Percentiles rank a stretch among this genome's conserved stretches.
Conservation (phyloP, 2,797 vertebrate species). For the Pseudopleuronectes americanus region DNA sequence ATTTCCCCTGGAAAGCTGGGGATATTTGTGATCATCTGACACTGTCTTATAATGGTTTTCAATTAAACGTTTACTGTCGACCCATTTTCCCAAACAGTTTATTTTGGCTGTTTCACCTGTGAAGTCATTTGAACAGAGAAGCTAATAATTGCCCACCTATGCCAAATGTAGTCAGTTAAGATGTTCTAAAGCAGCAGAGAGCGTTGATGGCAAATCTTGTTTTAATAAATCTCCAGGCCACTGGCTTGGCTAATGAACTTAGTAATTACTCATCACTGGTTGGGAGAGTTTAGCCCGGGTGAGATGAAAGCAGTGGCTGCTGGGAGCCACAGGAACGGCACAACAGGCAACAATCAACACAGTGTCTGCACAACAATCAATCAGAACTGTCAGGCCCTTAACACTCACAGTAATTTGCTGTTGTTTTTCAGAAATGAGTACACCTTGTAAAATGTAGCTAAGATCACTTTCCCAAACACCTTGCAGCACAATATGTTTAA, state of each 20-base stretch:
- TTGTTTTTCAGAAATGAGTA: constrained; percentile 88
- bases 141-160: constrained; percentile 10
- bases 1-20: neutral
- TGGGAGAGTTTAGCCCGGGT: constrained; percentile 75
- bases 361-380: constrained; percentile 91
- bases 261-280: constrained; percentile 90
- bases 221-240: constrained; percentile 82
- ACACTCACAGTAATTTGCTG: constrained; percentile 85
- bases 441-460: constrained; percentile 84
- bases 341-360: constrained; percentile 89
- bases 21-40: neutral
- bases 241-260: constrained; percentile 83
- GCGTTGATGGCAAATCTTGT: constrained; percentile 74
- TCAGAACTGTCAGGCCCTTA: constrained; percentile 90
- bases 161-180: constrained; percentile 44
- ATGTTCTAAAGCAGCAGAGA: constrained; percentile 56
- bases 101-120: constrained; percentile 23
- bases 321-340: constrained; percentile 81
- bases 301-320: constrained; percentile 84
- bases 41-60: constrained; percentile 10
- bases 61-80: constrained; percentile 8
- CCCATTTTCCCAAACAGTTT: neutral
- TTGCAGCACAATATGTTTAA: constrained; percentile 80
- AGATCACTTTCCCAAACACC: constrained; percentile 85
- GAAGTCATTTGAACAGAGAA: constrained; percentile 3